Evolutionary conservation across 92 coral and sea anemone genomes (phyloP).

Genomic region (Phymanthus crucifer): DNA sequence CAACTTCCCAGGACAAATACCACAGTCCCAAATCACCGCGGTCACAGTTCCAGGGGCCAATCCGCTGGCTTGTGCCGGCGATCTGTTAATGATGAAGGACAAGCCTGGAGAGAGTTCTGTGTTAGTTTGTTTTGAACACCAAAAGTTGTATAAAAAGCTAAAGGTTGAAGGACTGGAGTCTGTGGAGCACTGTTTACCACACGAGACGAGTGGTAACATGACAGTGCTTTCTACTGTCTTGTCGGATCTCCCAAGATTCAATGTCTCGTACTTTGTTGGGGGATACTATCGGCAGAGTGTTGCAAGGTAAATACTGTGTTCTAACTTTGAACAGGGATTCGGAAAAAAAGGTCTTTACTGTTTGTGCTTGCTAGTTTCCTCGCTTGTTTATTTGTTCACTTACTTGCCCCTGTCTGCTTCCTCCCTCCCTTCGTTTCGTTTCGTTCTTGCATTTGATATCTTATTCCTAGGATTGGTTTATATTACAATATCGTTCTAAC

Average conservation of each 20-base stretch:
- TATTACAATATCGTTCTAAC: too few relatives aligned
- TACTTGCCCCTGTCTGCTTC: too few relatives aligned
- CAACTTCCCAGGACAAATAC: constrained; percentile 1
- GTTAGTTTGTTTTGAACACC: constrained; percentile 6
- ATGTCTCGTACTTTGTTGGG: background rate
- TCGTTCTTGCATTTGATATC: too few relatives aligned
- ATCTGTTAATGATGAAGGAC: constrained; percentile 1
- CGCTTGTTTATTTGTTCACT: too few relatives aligned
- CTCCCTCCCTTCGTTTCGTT: too few relatives aligned
- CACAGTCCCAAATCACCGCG: background rate
- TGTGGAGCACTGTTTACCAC: background rate
- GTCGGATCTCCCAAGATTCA: background rate
- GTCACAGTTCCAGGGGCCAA: background rate
- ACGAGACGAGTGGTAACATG: background rate
- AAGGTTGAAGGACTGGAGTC: constrained; percentile 5
- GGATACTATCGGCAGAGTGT: background rate
- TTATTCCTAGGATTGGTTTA: too few relatives aligned
- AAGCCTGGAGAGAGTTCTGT: background rate
- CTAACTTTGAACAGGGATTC: background rate
- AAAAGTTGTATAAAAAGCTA: background rate
- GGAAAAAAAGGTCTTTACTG: too few relatives aligned
- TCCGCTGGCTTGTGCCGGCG: background rate
- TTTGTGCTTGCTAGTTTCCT: too few relatives aligned
- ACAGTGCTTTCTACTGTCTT: background rate
- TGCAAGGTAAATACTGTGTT: background rate